Base-by-base conservation (phyloP, 1,140 invertebrate species). In the Ceratina calcarata region DNA sequence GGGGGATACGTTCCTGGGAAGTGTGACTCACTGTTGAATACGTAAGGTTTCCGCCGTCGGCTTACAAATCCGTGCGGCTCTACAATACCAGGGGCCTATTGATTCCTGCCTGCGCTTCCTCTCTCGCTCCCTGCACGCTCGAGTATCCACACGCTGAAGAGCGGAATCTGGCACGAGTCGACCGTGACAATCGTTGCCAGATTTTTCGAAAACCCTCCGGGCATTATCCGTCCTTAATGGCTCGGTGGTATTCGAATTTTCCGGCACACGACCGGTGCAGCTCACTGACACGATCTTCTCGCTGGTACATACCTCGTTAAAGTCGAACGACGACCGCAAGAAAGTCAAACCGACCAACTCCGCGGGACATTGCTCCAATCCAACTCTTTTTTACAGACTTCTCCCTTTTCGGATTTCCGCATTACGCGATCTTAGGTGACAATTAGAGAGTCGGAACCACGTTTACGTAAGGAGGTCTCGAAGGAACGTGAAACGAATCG, bases 41-140 rank as follows among this genome's bases (percentile, higher is more conserved):
- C 82, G 80, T 88, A 90, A 85, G 89, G 89, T 88, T 90, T 90
- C 88, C 80, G 83, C 79, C 77, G 83, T 72, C 78, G 83, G 80
- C 83, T 87, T 82, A 67, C 88, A 88, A 85, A 90, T 89, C 87
- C 83, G 76, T 69, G 81, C 60, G 79, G 37, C 55, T 16, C 81
- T 85, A 86, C 84, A 89, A 88, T 88, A 90, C 81, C 37, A 45
- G 37, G 79, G 71, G 85, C 64, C 72, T 72, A 81, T 81, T 76
- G 82, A 85, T 86, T 85, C 65, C 69, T 32, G 27, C 27, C 27
- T 32, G 27, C 27, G 27, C 27, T 4, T 57, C 16, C 55, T 51
- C 16, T 45, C 37, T 45, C 20, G 13, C 16, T 20, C 53, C 51
- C 53, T 61, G 32, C 71, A 55, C 67, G 51, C 51, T 79, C 60